phyloP scores from a whole-genome alignment of 2,888 invertebrate genomes.

The Chrysolina haemoptera region DNA sequence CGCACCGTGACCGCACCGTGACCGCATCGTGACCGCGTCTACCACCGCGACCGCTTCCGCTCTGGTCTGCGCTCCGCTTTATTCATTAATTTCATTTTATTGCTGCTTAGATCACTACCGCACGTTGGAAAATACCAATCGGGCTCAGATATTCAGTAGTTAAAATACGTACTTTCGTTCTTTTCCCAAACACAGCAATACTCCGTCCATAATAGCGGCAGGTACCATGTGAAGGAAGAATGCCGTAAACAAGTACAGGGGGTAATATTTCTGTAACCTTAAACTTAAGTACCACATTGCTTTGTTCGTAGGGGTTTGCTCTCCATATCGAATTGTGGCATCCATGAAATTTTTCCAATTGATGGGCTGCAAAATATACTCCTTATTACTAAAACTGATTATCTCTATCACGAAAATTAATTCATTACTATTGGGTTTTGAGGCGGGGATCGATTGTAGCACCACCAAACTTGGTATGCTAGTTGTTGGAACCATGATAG shows the following conservation, averaged over 20 bases:
- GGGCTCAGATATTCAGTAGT: too few relatives aligned
- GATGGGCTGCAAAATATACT: conserved; percentile 71
- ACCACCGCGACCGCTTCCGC: too few relatives aligned
- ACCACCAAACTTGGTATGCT: too few relatives aligned
- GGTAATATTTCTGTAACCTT: conserved; percentile 75
- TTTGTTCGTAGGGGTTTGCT: conserved; percentile 74
- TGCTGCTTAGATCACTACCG: too few relatives aligned
- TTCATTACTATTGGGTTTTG: too few relatives aligned
- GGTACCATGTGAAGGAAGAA: conserved; percentile 80
- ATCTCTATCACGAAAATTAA: not conserved
- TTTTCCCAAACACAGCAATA: conserved; percentile 73
- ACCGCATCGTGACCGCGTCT: too few relatives aligned
- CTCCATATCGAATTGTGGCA: conserved; percentile 73
- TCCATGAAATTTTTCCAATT: conserved; percentile 82
- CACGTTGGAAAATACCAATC: too few relatives aligned
- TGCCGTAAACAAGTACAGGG: conserved; percentile 74
- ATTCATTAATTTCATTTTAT: too few relatives aligned
- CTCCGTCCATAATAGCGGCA: conserved; percentile 75
- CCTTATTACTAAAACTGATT: not conserved
- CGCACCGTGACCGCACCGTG: too few relatives aligned
- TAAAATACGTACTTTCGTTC: conserved; percentile 73
- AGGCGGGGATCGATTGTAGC: too few relatives aligned
- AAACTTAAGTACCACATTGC: conserved; percentile 82
- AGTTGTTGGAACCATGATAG: too few relatives aligned
- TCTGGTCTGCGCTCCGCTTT: too few relatives aligned